Base-by-base conservation (phyloP, 2,113 vertebrate species). In the Stegastes partitus region DNA sequence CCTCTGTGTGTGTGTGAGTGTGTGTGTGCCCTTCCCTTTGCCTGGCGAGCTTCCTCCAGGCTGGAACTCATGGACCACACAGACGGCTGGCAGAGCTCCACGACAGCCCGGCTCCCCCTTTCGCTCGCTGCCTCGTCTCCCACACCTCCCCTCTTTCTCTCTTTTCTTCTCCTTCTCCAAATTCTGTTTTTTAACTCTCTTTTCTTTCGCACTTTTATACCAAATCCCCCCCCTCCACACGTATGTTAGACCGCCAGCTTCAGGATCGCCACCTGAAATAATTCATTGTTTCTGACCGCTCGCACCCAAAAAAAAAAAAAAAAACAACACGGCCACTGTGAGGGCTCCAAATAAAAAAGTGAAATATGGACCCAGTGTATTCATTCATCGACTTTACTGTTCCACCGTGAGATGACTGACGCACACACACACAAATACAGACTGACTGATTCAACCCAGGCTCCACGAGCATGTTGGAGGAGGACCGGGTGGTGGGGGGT, bases 11-110 rank as follows among this genome's bases (percentile, higher is more conserved):
- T 68, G 72, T 74, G 68, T 37, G 69, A 47, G 77, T 39, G 71
- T 83, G 83, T 76, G 79, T 74, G 79, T 22, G 78, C 86, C 85
- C 80, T 91, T 93, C 87, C 86, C 89, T 85, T 78, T 9, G 90
- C 92, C 91, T 93, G 93, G 92, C 91, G 91, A 90, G 89, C 89
- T 92, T 93, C 90, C 92, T 94, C 86, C 89, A 78, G 89, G 91
- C 91, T 93, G 91, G 94, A 93, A 94, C 87, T 90, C 87, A 88
- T 86, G 91, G 95, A 95, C 94, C 95, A 95, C 94, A 95, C 94
- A 95, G 94, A 93, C 84, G 91, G 84, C 94, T 95, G 95, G 94
- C 94, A 93, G 82, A 16, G 65, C 89, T 94, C 93, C 94, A 95
- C 89, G 73, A 85, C 90, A 89, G 90, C 91, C 88, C 90, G 92